A percentile compares a stretch with the other conserved stretches of the same genome.
Conservation (phyloP, 1,140 invertebrate species). For the Apis cerana region DNA sequence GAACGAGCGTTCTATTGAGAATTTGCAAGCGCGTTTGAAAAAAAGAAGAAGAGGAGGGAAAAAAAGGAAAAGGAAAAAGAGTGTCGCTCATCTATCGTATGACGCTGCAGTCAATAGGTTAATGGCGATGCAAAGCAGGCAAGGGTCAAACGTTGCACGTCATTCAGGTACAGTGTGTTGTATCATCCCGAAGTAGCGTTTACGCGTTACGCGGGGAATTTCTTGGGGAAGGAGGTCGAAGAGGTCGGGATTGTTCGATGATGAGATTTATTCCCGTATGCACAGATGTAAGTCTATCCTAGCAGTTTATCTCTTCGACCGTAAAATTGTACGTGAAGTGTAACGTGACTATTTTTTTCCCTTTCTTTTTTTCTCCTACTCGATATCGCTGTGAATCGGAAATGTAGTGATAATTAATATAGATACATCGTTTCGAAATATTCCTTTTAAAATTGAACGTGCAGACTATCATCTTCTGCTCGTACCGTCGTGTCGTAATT, state of each 20-base stretch:
- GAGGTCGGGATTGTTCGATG: not conserved
- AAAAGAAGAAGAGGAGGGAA: not conserved
- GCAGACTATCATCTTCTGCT: no score
- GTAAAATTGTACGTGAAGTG: no score
- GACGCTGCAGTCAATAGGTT: not conserved
- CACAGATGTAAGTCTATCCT: not conserved
- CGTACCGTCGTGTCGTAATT: not conserved
- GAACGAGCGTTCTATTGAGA: not conserved
- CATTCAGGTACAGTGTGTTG: not conserved
- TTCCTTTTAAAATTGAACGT: not conserved
- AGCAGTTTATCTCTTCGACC: no score
- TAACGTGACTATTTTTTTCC: no score
- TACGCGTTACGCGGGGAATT: no score
- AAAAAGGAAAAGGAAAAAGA: not conserved
- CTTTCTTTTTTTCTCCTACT: no score
- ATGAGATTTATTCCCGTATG: not conserved
- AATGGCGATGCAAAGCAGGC: conserved; percentile 1
- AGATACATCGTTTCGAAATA: no score
- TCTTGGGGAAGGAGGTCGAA: not conserved
- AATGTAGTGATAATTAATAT: no score
- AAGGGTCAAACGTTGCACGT: not conserved
- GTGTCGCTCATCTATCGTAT: not conserved
- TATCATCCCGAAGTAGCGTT: not conserved
- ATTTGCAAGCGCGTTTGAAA: not conserved
- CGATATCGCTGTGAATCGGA: no score